Evolutionary conservation across 2,797 vertebrate genomes (phyloP), one percentile per base, ranked within the genome.

Genomic region (Pseudochromis fuscus): DNA sequence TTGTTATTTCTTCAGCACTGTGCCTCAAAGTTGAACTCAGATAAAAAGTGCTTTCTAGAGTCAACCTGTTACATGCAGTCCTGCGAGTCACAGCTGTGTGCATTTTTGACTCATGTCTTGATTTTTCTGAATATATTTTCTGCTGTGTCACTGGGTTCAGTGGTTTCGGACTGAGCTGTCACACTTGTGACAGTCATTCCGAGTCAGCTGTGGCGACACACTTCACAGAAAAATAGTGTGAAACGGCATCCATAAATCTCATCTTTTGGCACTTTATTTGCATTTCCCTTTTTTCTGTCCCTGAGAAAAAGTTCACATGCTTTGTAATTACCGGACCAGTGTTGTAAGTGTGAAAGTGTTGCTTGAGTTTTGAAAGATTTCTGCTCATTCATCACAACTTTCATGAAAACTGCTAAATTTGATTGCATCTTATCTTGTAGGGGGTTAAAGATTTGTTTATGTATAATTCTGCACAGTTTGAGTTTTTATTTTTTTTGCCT

Each of bases 111-210:
- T 91, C 88, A 89, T 53, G 73, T 83, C 81, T 88, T 37, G 74
- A 77, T 85, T 89, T 49, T 86, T 88, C 64, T 74, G 40, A 75
- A 62, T 48, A 63, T 81, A 69, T 81, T 89, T 91, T 88, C 57
- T 90, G 89, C 84, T 69, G 57, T 88, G 84, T 92, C 90, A 91
- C 73, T 31, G 9, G 66, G 48, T 85, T 87, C 3, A n/a, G 23
- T 33, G 68, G 79, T 93, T 92, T 92, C 88, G 12, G 37, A 51
- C 30, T 91, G 85, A 90, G 72, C 35, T 88, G 74, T 85, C 78
- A 73, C 67, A 13, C 71, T 85, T 81, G 75, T 77, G 64, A 89
- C 58, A 90, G 75, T 89, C 82, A 89, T 87, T 81, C 42, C 23
- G 46, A 50, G 60, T 84, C 87, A 89, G 83, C 75, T 85, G 85